Base-by-base conservation (phyloP, 2,113 vertebrate species). In the Cairina moschata region DNA sequence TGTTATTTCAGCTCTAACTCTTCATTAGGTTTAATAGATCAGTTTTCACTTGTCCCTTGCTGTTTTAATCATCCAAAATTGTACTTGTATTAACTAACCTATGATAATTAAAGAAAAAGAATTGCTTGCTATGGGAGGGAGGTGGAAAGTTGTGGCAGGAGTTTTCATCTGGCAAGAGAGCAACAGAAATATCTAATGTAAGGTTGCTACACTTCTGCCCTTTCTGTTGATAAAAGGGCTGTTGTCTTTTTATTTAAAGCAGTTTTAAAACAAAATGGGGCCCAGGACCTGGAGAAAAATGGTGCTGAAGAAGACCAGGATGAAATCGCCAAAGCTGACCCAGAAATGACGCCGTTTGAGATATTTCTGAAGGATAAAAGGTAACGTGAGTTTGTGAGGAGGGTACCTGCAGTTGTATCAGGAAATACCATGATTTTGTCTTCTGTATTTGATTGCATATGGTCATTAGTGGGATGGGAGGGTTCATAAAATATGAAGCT, bases 291-390 rank as follows among this genome's bases (percentile, higher is more conserved):
- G 69, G 95, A 96, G 71, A 91, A 96, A 56, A 91, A 40, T 11
- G 92, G 89, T 65, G 90, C 91, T 46, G 97, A 97, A 58, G 96
- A 97, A 67, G 95, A 97, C 32, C 80, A 95, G 78, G 89, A 68
- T 50, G 95, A 94, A 93, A 97, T 95, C 52, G 86, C 94, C 72
- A 86, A 68, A 73, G 65, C 81, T 68, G 91, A 95, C 89, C 94
- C 97, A 65, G 98, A 97, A 95, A 98, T 98, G 92, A 99, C 98
- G 36, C 85, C 96, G 42, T 99, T 99, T 97, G 99, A 99, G 97
- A 99, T 99, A 88, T 97, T 97, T 95, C 97, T 99, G 89, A 99
- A 98, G 96, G 99, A 99, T 87, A 98, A 98, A 96, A 99, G 98
- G 99, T 99, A 97, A 97, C n/a, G 28, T 83, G 80, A 48, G 17